These are phyloP conservation scores for Lumbricus terrestris DNA, from an alignment of 2,888 invertebrate genomes.

Conservation along the genomic window DNA sequence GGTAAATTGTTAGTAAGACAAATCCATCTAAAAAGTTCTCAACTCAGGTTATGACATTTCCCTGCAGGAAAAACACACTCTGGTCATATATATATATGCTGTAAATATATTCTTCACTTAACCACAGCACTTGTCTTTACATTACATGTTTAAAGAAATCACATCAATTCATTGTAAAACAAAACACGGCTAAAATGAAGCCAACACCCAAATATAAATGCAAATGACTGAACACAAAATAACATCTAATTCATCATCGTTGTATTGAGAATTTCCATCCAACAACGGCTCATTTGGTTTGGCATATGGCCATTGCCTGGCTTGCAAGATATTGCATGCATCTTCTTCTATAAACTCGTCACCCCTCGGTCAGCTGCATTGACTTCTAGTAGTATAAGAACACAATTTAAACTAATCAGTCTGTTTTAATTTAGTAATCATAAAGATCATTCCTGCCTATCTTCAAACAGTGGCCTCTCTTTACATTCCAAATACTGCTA, in stretches of 20 bases:
- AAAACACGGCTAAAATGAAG: neutral
- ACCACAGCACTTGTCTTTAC: neutral
- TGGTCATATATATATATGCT: no score
- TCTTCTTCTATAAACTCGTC: no score
- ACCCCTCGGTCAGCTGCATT: neutral
- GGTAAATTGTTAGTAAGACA: neutral
- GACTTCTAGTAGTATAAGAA: neutral
- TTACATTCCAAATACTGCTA: no score
- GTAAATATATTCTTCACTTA: neutral
- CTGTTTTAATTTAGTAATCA: no score
- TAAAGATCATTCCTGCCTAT: no score
- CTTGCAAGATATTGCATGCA: no score
- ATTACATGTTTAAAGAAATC: neutral
- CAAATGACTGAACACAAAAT: neutral
- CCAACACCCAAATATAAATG: neutral
- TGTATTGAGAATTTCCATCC: neutral
- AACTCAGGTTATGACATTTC: neutral
- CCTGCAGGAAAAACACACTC: neutral
- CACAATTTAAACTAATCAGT: no score
- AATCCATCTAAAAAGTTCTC: neutral
- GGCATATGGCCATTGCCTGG: neutral
- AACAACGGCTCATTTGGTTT: neutral
- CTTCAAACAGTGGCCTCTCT: no score
- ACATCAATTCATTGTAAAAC: neutral
- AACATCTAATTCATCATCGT: neutral